Percentiles rank a stretch among this genome's conserved stretches.
phyloP scores from a whole-genome alignment of 2,113 vertebrate species.

The Dasyurus viverrinus region DNA sequence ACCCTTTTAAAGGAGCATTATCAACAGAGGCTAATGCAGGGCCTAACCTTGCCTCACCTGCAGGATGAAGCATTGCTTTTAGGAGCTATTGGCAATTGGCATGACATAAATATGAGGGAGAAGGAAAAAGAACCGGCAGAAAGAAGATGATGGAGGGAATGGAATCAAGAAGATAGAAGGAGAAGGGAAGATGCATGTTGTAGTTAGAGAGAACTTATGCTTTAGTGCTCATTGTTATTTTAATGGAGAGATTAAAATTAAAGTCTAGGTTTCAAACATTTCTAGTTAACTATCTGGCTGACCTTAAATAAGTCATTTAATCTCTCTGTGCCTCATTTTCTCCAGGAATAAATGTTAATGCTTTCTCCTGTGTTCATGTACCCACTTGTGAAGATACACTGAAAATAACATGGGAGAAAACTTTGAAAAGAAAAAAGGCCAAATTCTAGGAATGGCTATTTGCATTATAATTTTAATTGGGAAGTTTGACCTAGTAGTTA shows the following conservation, averaged over 20 bases:
- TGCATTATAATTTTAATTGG: neutral
- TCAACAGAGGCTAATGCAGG: neutral
- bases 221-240: neutral
- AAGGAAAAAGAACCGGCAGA: neutral
- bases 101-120: neutral
- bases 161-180: slow-evolving; percentile 4
- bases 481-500: slow-evolving; percentile 4
- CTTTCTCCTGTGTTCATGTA: too few species aligned
- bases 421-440: neutral
- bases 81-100: neutral
- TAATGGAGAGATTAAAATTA: neutral
- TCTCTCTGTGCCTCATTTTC: slow-evolving; percentile 8
- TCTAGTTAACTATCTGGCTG: neutral
- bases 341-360: neutral
- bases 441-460: neutral
- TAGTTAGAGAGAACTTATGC: neutral
- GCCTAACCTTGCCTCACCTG: neutral
- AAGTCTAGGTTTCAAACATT: neutral
- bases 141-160: neutral
- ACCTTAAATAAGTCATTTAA: neutral
- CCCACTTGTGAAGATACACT: neutral
- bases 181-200: neutral
- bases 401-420: slow-evolving; percentile 6
- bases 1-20: neutral
- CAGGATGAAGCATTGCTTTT: neutral